Evolutionary conservation across 1,140 invertebrate species (phyloP).

Genomic region (Danaus melanippus): DNA sequence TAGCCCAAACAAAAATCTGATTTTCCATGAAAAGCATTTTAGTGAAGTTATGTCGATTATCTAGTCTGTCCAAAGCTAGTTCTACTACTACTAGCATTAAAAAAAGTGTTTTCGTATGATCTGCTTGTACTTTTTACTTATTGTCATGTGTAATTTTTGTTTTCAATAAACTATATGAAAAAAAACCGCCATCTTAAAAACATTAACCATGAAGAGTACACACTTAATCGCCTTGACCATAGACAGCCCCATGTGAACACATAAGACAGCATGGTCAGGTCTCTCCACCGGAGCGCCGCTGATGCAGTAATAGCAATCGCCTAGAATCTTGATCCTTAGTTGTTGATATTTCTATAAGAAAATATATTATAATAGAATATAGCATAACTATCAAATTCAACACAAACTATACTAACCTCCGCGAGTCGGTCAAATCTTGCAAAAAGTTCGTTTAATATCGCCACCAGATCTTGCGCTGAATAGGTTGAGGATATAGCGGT

Average conservation of each 20-base stretch:
- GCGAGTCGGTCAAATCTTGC: constrained; percentile 93
- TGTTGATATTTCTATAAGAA: constrained; percentile 90
- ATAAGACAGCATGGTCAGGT: constrained; percentile 93
- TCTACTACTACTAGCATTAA: too few relatives aligned
- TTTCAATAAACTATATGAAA: too few relatives aligned
- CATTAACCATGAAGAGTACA: constrained; percentile 50
- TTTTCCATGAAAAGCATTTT: too few relatives aligned
- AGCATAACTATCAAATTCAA: constrained; percentile 12
- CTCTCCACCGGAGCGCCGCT: constrained; percentile 91
- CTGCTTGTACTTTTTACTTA: too few relatives aligned
- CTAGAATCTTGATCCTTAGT: constrained; percentile 94
- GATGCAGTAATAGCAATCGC: constrained; percentile 97
- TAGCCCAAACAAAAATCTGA: too few relatives aligned
- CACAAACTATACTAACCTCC: constrained; percentile 74
- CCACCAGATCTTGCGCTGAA: constrained; percentile 92
- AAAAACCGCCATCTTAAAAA: not conserved
- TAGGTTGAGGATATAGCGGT: constrained; percentile 96
- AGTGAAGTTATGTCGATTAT: too few relatives aligned
- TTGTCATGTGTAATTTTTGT: too few relatives aligned
- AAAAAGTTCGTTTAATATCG: constrained; percentile 95
- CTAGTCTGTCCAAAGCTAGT: too few relatives aligned
- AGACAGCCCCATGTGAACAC: constrained; percentile 94
- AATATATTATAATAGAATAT: constrained; percentile 13
- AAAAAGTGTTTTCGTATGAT: too few relatives aligned
- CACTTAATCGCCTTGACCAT: constrained; percentile 98